A percentile compares a stretch with the other conserved stretches of the same genome.
These are phyloP conservation scores for Hyla sarda DNA, from an alignment of 2,113 vertebrate genomes.

Conservation along the genomic window DNA sequence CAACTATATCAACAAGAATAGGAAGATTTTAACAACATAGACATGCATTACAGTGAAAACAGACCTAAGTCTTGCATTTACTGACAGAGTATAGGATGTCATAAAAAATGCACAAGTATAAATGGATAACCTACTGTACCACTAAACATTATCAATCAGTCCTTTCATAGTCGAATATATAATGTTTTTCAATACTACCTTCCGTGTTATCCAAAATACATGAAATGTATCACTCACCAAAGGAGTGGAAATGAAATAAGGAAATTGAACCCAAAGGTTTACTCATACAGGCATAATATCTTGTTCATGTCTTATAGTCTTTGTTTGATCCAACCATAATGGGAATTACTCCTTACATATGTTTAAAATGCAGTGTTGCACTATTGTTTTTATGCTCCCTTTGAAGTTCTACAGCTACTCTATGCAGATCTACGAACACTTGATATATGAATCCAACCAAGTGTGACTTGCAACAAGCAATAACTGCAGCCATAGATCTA, in stretches of 20 bases:
- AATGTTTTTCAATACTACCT: background rate
- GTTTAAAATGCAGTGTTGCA: background rate
- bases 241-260: background rate
- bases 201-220: too few species aligned
- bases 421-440: background rate
- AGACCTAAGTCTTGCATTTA: too few species aligned
- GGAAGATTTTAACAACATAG: too few species aligned
- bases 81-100: too few species aligned
- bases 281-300: background rate
- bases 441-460: background rate
- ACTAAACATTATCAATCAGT: background rate
- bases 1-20: too few species aligned
- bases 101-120: background rate
- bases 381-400: background rate
- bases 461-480: background rate
- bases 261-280: background rate
- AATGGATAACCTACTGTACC: background rate
- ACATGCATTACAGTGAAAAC: too few species aligned
- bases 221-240: too few species aligned
- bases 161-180: background rate
- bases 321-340: background rate
- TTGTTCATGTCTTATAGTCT: background rate
- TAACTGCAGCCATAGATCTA: background rate
- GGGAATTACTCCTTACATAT: background rate
- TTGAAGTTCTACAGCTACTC: background rate